Conservation (phyloP, 2,888 invertebrate species). For the Dendrolimus houi region DNA sequence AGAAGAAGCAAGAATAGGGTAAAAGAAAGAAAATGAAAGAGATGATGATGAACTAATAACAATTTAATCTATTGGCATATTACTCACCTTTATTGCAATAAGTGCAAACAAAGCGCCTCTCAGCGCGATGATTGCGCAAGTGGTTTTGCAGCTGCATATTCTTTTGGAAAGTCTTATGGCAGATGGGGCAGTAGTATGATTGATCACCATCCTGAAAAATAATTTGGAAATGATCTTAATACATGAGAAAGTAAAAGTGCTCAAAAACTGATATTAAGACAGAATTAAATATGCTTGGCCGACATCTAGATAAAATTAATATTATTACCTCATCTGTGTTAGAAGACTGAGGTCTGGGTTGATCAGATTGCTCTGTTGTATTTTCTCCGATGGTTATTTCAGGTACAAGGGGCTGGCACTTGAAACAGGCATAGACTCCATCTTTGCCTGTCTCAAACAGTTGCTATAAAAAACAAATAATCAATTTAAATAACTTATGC, state of each 20-base stretch:
- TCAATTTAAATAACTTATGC: no score
- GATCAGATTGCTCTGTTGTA: slow-evolving; percentile 25
- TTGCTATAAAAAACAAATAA: slow-evolving; percentile 42
- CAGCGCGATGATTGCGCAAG: slow-evolving; percentile 67
- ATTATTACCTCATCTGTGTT: slow-evolving; percentile 30
- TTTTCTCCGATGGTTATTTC: slow-evolving; percentile 58
- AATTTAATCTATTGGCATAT: background rate
- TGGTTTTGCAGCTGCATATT: slow-evolving; percentile 66
- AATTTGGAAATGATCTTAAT: no score
- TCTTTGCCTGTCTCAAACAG: slow-evolving; percentile 64
- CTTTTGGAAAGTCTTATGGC: slow-evolving; percentile 69
- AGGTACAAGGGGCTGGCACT: slow-evolving; percentile 69
- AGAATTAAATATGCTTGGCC: no score
- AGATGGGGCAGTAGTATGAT: slow-evolving; percentile 55
- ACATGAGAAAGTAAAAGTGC: no score
- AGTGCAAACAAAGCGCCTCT: slow-evolving; percentile 67
- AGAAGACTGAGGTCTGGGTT: slow-evolving; percentile 17
- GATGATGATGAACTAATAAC: background rate
- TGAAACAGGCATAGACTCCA: slow-evolving; percentile 64
- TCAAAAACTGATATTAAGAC: no score
- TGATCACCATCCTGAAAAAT: slow-evolving; percentile 36
- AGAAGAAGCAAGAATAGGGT: no score
- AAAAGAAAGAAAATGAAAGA: no score
- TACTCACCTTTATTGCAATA: slow-evolving; percentile 67
- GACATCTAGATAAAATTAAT: no score